Percentiles rank a stretch among this genome's conserved stretches.
Conservation (phyloP, 2,113 vertebrate species). For the Scomber japonicus region DNA sequence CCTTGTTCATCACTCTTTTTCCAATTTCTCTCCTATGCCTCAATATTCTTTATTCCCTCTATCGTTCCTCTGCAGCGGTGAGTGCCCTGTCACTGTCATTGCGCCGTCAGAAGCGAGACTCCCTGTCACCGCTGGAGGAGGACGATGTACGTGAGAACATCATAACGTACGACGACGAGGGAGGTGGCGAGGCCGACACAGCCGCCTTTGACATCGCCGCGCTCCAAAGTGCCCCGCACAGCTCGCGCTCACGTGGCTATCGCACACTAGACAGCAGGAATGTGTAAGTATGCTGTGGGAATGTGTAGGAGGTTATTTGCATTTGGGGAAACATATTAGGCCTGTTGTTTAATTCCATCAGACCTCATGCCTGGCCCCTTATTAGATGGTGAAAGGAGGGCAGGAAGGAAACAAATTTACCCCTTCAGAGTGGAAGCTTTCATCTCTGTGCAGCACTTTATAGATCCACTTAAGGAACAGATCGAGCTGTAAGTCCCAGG, state of each 20-base stretch:
- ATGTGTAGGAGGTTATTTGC: conserved; percentile 9
- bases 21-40: conserved; percentile 56
- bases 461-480: conserved; percentile 54
- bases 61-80: conserved; percentile 66
- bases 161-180: conserved; percentile 93
- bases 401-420: conserved; percentile 18
- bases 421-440: conserved; percentile 43
- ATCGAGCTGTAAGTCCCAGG: conserved; percentile 37
- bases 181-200: conserved; percentile 92
- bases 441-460: conserved; percentile 47
- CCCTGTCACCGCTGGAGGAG: conserved; percentile 90
- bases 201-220: conserved; percentile 94
- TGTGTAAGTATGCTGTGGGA: conserved; percentile 73
- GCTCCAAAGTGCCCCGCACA: conserved; percentile 88
- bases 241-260: conserved; percentile 79
- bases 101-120: conserved; percentile 90
- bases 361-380: conserved; percentile 8
- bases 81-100: conserved; percentile 88
- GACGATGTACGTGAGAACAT: conserved; percentile 94
- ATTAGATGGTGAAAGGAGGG: conserved; percentile 5
- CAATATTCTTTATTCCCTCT: conserved; percentile 21
- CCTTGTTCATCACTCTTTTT: conserved; percentile 67
- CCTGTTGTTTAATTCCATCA: conserved; percentile 34
- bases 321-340: neutral
- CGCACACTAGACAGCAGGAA: conserved; percentile 87